A percentile compares a stretch with the other conserved stretches of the same genome.
phyloP scores from a whole-genome alignment of 2,797 vertebrate genomes.

The Muraenolepis orangiensis region DNA sequence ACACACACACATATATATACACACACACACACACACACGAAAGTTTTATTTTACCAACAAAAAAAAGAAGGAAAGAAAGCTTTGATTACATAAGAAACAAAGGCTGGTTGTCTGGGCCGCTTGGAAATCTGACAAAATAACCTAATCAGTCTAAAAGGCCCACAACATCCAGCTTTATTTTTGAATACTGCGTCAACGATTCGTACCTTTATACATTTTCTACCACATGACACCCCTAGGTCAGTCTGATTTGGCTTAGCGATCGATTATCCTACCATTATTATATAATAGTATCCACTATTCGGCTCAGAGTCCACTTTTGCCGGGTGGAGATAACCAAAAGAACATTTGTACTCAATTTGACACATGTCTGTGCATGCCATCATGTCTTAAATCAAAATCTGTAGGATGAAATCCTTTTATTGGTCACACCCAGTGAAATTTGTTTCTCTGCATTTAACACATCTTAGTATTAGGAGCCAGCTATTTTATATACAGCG shows the following conservation, averaged over 20 bases:
- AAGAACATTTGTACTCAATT: not conserved
- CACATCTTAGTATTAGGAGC: too few species aligned
- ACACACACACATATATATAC: too few species aligned
- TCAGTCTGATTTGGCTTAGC: not conserved
- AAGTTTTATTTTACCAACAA: not conserved
- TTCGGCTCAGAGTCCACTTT: too few species aligned
- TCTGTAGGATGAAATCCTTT: too few species aligned
- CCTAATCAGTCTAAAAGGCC: not conserved
- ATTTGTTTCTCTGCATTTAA: too few species aligned
- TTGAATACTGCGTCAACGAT: not conserved
- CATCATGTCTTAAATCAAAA: too few species aligned
- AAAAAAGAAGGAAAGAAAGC: not conserved
- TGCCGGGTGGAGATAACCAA: not conserved
- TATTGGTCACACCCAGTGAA: too few species aligned
- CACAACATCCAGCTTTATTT: not conserved
- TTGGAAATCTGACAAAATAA: not conserved
- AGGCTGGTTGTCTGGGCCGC: not conserved
- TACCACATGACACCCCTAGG: not conserved
- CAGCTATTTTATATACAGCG: too few species aligned
- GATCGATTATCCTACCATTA: not conserved
- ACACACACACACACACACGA: not conserved
- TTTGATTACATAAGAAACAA: slow-evolving; percentile 3
- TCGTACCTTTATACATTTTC: not conserved
- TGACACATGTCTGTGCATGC: not conserved
- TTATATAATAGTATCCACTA: not conserved